Conservation (phyloP, 1,140 invertebrate genomes). For the Pseudomyrmex concolor region DNA sequence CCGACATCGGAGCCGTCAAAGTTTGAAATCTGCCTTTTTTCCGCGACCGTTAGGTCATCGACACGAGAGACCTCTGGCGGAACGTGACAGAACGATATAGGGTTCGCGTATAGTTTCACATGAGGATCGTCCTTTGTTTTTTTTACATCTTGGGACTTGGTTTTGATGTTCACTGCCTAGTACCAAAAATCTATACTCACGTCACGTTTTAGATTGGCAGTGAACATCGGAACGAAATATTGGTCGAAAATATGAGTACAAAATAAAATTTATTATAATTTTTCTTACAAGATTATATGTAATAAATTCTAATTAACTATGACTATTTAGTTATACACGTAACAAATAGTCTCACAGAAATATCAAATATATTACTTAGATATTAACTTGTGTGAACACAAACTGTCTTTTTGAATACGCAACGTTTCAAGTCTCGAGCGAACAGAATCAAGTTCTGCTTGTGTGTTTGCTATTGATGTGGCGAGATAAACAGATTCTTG, state of each 20-base stretch:
- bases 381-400: constrained; percentile 14
- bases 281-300: too few relatives aligned
- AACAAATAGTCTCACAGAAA: background rate
- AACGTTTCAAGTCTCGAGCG: constrained; percentile 68
- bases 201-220: too few relatives aligned
- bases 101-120: too few relatives aligned
- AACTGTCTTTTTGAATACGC: constrained; percentile 67
- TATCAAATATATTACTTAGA: background rate
- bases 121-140: too few relatives aligned
- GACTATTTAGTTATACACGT: background rate
- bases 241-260: background rate
- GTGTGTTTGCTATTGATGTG: constrained; percentile 88
- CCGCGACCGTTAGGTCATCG: constrained; percentile 24
- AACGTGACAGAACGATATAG: background rate
- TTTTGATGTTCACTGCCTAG: too few relatives aligned
- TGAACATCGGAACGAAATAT: too few relatives aligned
- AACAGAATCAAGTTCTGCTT: constrained; percentile 83
- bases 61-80: background rate
- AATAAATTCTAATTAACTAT: too few relatives aligned
- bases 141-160: too few relatives aligned
- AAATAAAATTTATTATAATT: background rate
- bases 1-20: too few relatives aligned
- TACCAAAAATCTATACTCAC: too few relatives aligned
- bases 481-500: constrained; percentile 87
- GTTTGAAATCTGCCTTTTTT: background rate